Conservation (phyloP, 2,888 invertebrate genomes). For the Drosophila multiciliata region DNA sequence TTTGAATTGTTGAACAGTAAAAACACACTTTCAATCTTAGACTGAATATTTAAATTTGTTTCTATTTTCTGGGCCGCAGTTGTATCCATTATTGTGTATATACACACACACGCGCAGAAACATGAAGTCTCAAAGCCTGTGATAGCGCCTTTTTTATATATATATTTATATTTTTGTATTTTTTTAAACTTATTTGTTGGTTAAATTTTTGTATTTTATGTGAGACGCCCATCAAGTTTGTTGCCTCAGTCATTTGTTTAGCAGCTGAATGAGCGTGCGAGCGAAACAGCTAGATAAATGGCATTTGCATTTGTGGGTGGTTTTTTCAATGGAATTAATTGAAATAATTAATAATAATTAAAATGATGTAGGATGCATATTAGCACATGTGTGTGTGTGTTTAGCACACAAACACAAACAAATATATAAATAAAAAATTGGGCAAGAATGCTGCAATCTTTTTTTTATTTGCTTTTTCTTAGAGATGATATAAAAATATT, state of each 20-base stretch:
- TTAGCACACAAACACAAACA: not conserved
- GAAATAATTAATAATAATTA: conserved; percentile 43
- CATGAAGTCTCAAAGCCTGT: not conserved
- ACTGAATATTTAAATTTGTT: not conserved
- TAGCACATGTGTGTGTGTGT: not conserved
- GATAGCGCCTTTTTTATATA: conserved; percentile 1
- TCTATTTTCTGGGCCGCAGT: not conserved
- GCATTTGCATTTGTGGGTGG: conserved; percentile 45
- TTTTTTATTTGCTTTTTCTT: not conserved
- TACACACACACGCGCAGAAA: not conserved
- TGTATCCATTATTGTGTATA: not conserved
- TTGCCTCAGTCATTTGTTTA: conserved; percentile 80
- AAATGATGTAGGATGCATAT: not conserved
- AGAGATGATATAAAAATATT: not conserved
- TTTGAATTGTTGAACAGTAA: not conserved
- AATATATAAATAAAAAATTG: not conserved
- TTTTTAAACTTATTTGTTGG: conserved; percentile 14
- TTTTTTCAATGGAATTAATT: conserved; percentile 10
- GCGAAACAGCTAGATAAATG: not conserved
- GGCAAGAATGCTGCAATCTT: not conserved
- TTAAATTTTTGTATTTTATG: conserved; percentile 5
- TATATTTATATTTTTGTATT: conserved; percentile 11
- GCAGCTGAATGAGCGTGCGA: conserved; percentile 32
- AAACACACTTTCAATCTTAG: not conserved
- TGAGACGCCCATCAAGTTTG: conserved; percentile 60